A percentile compares a stretch with the other conserved stretches of the same genome.
phyloP scores from a whole-genome alignment of 2,797 vertebrate species.

The Tinamus major region DNA sequence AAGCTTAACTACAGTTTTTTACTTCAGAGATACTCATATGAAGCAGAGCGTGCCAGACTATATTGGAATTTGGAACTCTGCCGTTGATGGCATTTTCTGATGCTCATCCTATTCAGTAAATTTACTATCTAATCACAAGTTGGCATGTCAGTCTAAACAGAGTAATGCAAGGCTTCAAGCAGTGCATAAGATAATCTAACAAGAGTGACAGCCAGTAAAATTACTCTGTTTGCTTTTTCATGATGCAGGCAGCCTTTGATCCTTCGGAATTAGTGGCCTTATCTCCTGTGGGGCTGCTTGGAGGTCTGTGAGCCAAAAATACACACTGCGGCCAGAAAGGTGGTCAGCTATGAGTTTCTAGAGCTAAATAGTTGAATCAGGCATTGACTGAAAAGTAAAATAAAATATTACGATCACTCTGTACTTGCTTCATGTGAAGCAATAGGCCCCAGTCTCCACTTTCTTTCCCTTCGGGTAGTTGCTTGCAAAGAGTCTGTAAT shows the following conservation, averaged over 20 bases:
- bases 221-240: conserved; percentile 54
- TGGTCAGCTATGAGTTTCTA: background rate
- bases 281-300: background rate
- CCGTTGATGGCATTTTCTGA: conserved; percentile 43
- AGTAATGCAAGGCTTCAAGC: conserved; percentile 46
- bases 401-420: background rate
- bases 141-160: conserved; percentile 67
- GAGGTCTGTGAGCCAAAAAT: background rate
- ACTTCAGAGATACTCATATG: conserved; percentile 45
- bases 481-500: background rate
- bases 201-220: conserved; percentile 54
- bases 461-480: background rate
- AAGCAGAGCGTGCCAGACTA: conserved; percentile 42
- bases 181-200: conserved; percentile 49
- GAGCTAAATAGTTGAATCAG: background rate
- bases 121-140: conserved; percentile 70
- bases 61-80: conserved; percentile 61
- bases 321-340: background rate
- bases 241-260: conserved; percentile 47
- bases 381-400: background rate
- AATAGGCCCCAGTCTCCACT: background rate
- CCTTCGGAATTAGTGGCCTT: conserved; percentile 27
- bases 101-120: conserved; percentile 65
- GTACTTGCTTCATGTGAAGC: background rate
- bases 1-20: conserved; percentile 60